Conservation (phyloP, 2,888 invertebrate species). For the Thelaira solivaga region DNA sequence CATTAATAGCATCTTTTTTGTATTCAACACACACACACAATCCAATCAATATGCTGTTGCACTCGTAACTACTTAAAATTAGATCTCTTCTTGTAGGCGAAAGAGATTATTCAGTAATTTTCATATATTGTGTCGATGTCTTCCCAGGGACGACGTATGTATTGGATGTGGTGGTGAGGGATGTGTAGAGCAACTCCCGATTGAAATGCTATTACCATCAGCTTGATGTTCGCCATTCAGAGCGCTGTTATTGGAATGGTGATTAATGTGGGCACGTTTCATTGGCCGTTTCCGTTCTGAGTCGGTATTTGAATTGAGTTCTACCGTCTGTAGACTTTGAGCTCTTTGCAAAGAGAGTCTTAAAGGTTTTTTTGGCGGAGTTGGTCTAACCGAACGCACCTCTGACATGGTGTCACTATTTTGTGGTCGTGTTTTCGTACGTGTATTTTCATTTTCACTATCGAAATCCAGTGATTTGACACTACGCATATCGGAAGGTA, state of each 20-base stretch:
- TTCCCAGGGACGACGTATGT: conserved; percentile 75
- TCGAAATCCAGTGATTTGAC: conserved; percentile 87
- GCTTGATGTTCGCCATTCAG: conserved; percentile 57
- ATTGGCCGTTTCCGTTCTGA: conserved; percentile 75
- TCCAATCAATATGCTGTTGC: too few relatives aligned
- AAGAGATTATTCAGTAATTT: conserved; percentile 69
- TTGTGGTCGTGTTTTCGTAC: conserved; percentile 38
- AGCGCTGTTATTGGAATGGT: conserved; percentile 66
- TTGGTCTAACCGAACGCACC: conserved; percentile 81
- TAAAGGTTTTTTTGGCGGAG: conserved; percentile 91
- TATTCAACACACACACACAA: too few relatives aligned
- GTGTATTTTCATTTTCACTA: conserved; percentile 81
- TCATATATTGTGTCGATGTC: conserved; percentile 74
- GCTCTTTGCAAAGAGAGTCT: conserved; percentile 89
- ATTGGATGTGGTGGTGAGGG: conserved; percentile 61
- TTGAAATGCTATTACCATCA: conserved; percentile 66
- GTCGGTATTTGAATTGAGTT: conserved; percentile 70
- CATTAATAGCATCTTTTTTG: conserved; percentile 52
- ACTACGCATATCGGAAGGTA: conserved; percentile 78
- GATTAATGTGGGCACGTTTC: conserved; percentile 74
- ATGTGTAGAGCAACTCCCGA: conserved; percentile 68
- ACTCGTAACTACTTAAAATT: conserved; percentile 52
- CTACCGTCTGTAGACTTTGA: conserved; percentile 87
- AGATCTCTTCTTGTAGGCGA: conserved; percentile 60
- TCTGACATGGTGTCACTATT: conserved; percentile 81